Evolutionary conservation across 2,113 vertebrate species (phyloP), one percentile per base, ranked within the genome.

Genomic region (Arizona elegans): DNA sequence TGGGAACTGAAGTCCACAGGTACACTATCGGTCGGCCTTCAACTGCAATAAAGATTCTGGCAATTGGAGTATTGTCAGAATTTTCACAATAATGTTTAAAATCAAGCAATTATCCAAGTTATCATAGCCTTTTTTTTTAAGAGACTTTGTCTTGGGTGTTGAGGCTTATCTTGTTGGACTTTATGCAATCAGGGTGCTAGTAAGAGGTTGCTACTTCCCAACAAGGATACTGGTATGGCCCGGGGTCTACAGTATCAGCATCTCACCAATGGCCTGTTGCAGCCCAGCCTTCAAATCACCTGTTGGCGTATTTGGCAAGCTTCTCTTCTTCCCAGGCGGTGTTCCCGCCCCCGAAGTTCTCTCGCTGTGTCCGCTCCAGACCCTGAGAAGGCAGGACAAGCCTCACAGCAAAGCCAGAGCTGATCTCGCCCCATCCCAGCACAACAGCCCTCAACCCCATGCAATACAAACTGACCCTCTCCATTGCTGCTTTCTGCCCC

Each of bases 241-340:
- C n/a, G 2, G 21, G 8, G 11, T 87, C 50, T 55, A 86, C 65
- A 59, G 70, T 38, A 87, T 50, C 92, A 65, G 89, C 92, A 70
- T 90, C 92, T 87, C 56, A 53, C 89, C 92, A 59, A 90, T 29
- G 89, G 88, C 92, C 88, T 90, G 88, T 56, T 15, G 54, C 56
- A 90, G 47, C 89, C 89, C 89, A 54, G 53, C 0, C 3, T 59
- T 92, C 53, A 50, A 93, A 94, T 91, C 96, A 99, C 99, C 99
- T 99, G 97, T 98, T 98, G 93, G 98, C 98, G 96, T 99, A 99
- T 96, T 99, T 99, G 10, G 99, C 98, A 95, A 99, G 96, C 95
- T 99, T 99, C 96, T 99, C 98, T 94, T 99, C 99, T 95, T 99
- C 99, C 99, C 99, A 99, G 29, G 99, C 99, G 0, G 99, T 99